Conservation (phyloP, 2,888 invertebrate species). For the Zygaena filipendulae region DNA sequence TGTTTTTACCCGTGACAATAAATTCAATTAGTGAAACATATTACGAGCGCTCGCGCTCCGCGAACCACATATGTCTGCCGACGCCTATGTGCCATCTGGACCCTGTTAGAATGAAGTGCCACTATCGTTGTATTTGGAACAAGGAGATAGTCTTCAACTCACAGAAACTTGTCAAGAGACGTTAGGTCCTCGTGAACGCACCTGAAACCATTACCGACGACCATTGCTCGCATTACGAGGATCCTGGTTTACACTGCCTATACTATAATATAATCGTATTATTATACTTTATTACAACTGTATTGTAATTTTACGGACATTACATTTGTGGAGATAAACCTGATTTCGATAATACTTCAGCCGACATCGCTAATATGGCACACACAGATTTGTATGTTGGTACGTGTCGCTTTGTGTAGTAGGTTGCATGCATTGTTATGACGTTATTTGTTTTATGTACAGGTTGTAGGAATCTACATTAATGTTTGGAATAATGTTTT, state of each 20-base stretch:
- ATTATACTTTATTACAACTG: conserved; percentile 38
- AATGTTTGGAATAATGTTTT: no score
- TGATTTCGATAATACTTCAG: conserved; percentile 31
- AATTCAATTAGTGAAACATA: conserved; percentile 47
- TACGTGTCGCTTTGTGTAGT: conserved; percentile 30
- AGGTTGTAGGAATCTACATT: no score
- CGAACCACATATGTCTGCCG: conserved; percentile 58
- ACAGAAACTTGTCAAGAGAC: conserved; percentile 93
- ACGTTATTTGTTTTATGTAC: no score
- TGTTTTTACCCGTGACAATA: conserved; percentile 68
- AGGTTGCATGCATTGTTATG: no score
- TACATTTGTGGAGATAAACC: conserved; percentile 25
- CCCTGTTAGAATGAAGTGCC: conserved; percentile 73
- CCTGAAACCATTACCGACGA: conserved; percentile 45
- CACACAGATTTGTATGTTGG: conserved; percentile 57
- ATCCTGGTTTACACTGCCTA: conserved; percentile 51
- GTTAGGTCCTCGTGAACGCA: conserved; percentile 67
- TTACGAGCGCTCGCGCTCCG: conserved; percentile 57
- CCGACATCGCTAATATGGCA: conserved; percentile 57
- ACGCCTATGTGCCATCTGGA: conserved; percentile 52
- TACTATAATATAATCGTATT: conserved; percentile 50
- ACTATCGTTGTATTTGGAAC: conserved; percentile 92
- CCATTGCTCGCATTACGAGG: conserved; percentile 48
- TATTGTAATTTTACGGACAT: conserved; percentile 47
- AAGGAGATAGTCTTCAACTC: conserved; percentile 93